Conservation (phyloP, 1,140 invertebrate species). For the Temnothorax nylanderi region DNA sequence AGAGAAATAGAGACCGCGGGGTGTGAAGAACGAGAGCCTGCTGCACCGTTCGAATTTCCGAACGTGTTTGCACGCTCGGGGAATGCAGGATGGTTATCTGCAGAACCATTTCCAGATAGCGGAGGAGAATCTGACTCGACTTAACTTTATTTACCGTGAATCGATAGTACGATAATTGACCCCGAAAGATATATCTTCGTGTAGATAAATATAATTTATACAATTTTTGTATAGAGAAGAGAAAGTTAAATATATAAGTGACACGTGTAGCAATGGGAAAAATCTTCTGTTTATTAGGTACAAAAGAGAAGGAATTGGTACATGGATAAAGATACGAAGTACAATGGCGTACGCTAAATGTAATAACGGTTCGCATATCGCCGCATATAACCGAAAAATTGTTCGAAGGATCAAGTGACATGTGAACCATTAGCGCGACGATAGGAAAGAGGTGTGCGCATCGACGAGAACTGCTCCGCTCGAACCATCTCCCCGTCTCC, state of each 20-base stretch:
- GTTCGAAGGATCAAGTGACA: neutral
- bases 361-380: neutral
- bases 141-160: neutral
- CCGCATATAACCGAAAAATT: neutral
- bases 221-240: neutral
- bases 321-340: neutral
- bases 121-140: neutral
- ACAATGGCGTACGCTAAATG: neutral
- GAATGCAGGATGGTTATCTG: neutral
- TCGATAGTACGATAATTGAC: neutral
- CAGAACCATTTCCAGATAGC: neutral
- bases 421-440: constrained; percentile 24
- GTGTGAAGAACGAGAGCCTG: neutral
- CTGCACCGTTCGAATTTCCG: neutral
- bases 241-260: neutral
- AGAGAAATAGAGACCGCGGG: neutral
- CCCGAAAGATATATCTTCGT: neutral
- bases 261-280: neutral
- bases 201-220: neutral
- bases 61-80: neutral
- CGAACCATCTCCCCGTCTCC: neutral
- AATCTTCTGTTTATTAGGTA: neutral
- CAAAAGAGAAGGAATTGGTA: neutral
- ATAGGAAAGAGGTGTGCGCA: neutral
- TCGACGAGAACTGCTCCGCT: neutral